Evolutionary conservation across 2,797 vertebrate species (phyloP).

Genomic region (Pantherophis vulpinus): DNA sequence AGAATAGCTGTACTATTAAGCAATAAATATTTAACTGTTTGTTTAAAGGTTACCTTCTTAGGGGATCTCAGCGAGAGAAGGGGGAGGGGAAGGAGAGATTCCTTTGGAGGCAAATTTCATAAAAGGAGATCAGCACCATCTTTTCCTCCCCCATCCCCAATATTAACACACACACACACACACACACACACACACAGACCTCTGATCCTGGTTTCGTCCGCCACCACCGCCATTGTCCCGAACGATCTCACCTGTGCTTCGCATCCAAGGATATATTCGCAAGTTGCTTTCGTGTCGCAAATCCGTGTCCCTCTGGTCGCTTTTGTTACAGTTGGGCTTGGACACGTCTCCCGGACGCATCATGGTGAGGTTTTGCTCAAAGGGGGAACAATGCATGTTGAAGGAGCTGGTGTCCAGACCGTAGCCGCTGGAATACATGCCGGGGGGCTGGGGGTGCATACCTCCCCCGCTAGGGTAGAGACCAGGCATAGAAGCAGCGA

Average conservation of each 20-base stretch:
- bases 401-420: slow-evolving; percentile 76
- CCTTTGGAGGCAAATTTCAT: slow-evolving; percentile 54
- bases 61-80: slow-evolving; percentile 9
- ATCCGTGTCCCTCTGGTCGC: slow-evolving; percentile 72
- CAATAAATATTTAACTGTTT: slow-evolving; percentile 82
- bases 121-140: slow-evolving; percentile 41
- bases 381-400: slow-evolving; percentile 80
- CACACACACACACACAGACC: not conserved
- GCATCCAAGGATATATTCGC: slow-evolving; percentile 90
- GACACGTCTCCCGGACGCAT: slow-evolving; percentile 74
- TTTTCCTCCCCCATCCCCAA: not conserved
- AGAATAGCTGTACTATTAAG: too few relatives aligned
- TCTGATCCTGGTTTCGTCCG: slow-evolving; percentile 1
- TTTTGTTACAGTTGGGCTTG: slow-evolving; percentile 74
- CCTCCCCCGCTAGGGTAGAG: slow-evolving; percentile 73
- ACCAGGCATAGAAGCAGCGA: slow-evolving; percentile 75
- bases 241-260: slow-evolving; percentile 81
- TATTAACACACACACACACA: not conserved
- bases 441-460: slow-evolving; percentile 71
- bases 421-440: slow-evolving; percentile 74
- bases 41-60: slow-evolving; percentile 75
- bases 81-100: not conserved
- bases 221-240: not conserved
- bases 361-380: slow-evolving; percentile 76
- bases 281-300: slow-evolving; percentile 76